Conservation (phyloP, 2,113 vertebrate species). For the Ciconia maguari region DNA sequence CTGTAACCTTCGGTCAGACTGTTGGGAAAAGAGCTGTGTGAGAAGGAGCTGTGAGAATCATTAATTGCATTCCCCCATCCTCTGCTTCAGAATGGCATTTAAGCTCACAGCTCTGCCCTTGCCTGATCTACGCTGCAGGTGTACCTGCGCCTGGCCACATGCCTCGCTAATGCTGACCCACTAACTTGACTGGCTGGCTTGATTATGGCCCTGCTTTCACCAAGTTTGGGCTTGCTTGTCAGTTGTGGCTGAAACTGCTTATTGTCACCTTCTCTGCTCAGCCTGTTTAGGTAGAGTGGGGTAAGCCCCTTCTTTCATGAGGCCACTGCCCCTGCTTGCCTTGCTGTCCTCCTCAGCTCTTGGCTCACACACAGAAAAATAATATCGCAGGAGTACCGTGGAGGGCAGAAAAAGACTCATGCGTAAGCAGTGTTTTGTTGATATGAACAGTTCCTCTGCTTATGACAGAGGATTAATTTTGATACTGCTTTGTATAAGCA, state of each 20-base stretch:
- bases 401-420: neutral
- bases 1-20: neutral
- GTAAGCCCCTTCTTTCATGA: accelerated
- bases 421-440: neutral
- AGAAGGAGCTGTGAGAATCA: neutral
- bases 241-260: neutral
- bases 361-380: neutral
- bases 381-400: accelerated
- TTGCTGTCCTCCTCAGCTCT: neutral
- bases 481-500: neutral
- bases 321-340: neutral
- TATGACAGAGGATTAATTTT: neutral
- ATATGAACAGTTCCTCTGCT: neutral
- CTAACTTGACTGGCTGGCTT: neutral
- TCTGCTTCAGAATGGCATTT: neutral
- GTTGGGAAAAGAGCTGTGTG: neutral
- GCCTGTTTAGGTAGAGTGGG: neutral
- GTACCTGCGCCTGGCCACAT: accelerated
- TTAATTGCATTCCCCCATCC: neutral
- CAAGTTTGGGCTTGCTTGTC: neutral
- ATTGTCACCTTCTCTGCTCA: neutral
- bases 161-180: neutral
- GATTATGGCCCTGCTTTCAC: neutral
- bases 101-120: neutral
- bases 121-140: neutral